Evolutionary conservation across 2,888 invertebrate genomes (phyloP), one percentile per base, ranked within the genome.

Genomic region (Papilio gigon): DNA sequence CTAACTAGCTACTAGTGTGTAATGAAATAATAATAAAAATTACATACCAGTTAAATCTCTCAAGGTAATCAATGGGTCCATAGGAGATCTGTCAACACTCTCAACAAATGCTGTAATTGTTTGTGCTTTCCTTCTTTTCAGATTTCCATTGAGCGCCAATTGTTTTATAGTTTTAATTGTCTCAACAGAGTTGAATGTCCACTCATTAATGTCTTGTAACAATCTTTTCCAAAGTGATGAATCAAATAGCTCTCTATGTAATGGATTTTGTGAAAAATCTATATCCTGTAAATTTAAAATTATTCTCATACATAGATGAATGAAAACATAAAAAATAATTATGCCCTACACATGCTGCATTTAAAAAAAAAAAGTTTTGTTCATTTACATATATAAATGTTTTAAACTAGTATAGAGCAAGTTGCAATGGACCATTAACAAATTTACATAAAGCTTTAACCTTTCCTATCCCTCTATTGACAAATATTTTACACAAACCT

Each of bases 91-190:
- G 72, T 92, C 92, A 6, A 92, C 81, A 66, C 85, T 79, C 71
- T 92, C 92, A 61, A 92, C 82, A 82, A 88, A 87, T 59, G 87
- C 91, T 44, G 81, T 82, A 3, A 92, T 83, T 56, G 76, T 80
- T 71, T 90, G 85, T 30, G 92, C 92, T 71, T 92, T 92, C 60
- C 82, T 82, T 65, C 77, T 80, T 50, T 79, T 77, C n/a, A 89
- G 73, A 70, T 84, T 83, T 3, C 90, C 89, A 66, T 81, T 72
- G 2, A 86, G 69, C 1, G 88, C 87, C 71, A 87, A 86, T 66
- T 88, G 82, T 77, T 91, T 91, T 4, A 91, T 84, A 1, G 72
- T 71, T 71, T 84, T 87, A 71, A 91, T 89, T 70, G 84, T 79
- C 74, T 92, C 87, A 59, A 88, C 73, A 67, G 82, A 77, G 50